Base-by-base conservation (phyloP, 1,140 invertebrate species). In the Tetramorium alpestre region DNA sequence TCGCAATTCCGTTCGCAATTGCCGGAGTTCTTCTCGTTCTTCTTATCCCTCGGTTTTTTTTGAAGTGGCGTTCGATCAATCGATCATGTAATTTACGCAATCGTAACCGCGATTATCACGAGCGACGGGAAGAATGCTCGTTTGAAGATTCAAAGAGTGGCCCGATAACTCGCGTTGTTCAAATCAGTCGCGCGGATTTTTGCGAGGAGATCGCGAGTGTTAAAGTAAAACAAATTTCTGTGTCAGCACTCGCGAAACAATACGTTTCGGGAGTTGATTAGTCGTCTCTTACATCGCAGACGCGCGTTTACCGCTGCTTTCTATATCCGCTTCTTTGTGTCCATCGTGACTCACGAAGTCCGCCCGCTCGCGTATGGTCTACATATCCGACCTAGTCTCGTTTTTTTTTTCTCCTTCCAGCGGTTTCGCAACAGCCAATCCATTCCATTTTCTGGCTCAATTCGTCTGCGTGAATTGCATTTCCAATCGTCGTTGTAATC, bases 291-390 rank as follows among this genome's bases (percentile, higher is more conserved):
- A 49, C 41, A 33, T 51, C n/a, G 22, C 2, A 33, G 18, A 25
- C 25, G 22, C 38, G 51, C 6, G 28, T 60, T 84, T 62, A 60
- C n/a, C 69, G 80, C 54, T 49, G 54, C 28, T 82, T 25, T 18
- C 78, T 64, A 84, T 84, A 84, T 84, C 67, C 54, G 67, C 38
- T 41, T 73, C 80, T 84, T 75, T 84, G 80, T 84, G 64, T 8
- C n/a, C 25, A 13, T 16, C 67, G 67, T 84, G 69, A 84, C 54
- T 84, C 80, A 73, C 4, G 25, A 18, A 47, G 58, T 28, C 44
- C 80, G 80, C 72, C 72, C 41, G 69, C 51, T 81, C 65, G 49
- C 44, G 38, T 84, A 62, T 60, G 69, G 18, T 84, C 69, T 62
- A 62, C 69, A 84, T 84, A 47, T 4, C 54, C 69, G 80, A 84